Evolutionary conservation across 2,888 invertebrate species (phyloP).

Genomic region (Tenodera sinensis): DNA sequence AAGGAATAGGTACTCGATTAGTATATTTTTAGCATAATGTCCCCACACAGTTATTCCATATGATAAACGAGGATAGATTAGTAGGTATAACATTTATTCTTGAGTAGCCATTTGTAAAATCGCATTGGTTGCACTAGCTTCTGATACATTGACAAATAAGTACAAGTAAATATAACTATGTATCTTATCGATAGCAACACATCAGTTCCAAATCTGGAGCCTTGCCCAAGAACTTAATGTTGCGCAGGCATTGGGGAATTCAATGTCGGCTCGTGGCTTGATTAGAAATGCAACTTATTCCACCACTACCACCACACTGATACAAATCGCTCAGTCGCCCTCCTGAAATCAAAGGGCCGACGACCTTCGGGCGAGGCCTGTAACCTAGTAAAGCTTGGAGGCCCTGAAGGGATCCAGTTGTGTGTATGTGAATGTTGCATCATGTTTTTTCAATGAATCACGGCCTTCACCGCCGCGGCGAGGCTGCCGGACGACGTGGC

Average conservation of each 20-base stretch:
- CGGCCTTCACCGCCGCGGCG: too few species aligned
- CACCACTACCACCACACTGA: too few species aligned
- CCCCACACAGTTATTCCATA: too few species aligned
- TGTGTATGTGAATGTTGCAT: neutral
- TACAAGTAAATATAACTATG: too few species aligned
- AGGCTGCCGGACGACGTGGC: neutral
- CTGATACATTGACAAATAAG: too few species aligned
- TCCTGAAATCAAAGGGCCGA: neutral
- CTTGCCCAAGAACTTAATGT: neutral
- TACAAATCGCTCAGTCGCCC: neutral
- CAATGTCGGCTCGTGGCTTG: neutral
- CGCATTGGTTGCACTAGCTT: too few species aligned
- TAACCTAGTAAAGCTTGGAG: neutral
- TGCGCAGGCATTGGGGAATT: neutral
- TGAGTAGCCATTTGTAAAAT: too few species aligned
- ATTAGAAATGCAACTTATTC: neutral
- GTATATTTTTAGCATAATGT: too few species aligned
- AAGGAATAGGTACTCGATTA: too few species aligned
- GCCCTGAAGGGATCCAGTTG: neutral
- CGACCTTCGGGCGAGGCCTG: neutral
- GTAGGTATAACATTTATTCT: too few species aligned
- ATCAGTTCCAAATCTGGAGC: neutral
- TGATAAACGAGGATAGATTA: too few species aligned
- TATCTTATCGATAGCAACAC: too few species aligned
- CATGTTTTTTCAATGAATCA: neutral